Evolutionary conservation across 2,113 vertebrate species (phyloP), one percentile per base, ranked within the genome.

Genomic region (Sylvia atricapilla): DNA sequence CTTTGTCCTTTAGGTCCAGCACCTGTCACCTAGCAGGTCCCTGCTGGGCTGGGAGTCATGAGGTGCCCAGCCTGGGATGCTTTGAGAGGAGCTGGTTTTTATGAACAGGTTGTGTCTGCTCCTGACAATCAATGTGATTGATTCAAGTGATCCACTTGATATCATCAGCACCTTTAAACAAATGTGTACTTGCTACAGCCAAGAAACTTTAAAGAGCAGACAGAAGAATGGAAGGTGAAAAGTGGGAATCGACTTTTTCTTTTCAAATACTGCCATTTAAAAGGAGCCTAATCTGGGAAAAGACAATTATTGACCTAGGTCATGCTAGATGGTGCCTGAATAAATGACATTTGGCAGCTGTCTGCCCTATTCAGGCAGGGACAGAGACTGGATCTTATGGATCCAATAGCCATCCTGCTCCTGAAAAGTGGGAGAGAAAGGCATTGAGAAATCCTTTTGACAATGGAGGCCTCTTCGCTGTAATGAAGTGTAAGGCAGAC

Each of bases 301-400:
- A 89, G 49, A 25, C 73, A 82, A 44, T 84, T 95, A 94, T 91
- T 82, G 95, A 95, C 84, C 83, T 69, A 4, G 41, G 66, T 58
- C 20, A 3, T 79, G 66, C 68, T 93, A 63, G 75, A 74, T 88
- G 72, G 47, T 90, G 69, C 76, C 87, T 87, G 91, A 84, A 94
- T 84, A 87, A 87, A 84, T 49, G 69, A 24, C 41, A 35, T 89
- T 94, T 0, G 9, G 24, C 77, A 95, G 49, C 87, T 87, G 41
- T 53, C 66, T 84, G 66, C 44, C 62, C 33, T 76, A 47, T 87
- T 93, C 62, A 79, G 66, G 47, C 28, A 69, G 62, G 31, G 47
- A 43, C 22, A 79, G 73, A 90, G 60, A 41, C 12, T 46, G 47
- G 47, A 72, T 89, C 60, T 92, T 84, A 53, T 56, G 31, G 52